Percentiles rank a stretch among this genome's conserved stretches.
phyloP scores from a whole-genome alignment of 2,888 invertebrate genomes.

The Micropterix aruncella region DNA sequence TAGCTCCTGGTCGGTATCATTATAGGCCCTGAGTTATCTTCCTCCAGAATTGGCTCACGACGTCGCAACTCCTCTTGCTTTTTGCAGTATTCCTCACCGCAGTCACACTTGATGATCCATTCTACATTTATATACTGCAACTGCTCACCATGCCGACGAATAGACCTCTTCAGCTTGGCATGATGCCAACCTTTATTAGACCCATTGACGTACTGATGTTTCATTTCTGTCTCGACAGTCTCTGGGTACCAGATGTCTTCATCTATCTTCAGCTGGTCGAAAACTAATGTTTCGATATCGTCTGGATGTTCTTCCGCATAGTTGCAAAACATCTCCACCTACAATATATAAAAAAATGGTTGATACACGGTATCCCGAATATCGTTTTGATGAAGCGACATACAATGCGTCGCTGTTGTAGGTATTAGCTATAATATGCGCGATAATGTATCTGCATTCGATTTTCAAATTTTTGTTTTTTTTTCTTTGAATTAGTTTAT shows the following conservation, averaged over 20 bases:
- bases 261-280: conserved; percentile 23
- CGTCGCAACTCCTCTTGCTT: not conserved
- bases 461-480: too few species aligned
- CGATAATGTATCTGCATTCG: too few species aligned
- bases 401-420: too few species aligned
- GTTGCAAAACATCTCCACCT: not conserved
- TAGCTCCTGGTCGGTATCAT: not conserved
- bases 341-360: too few species aligned
- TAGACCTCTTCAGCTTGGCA: too few species aligned
- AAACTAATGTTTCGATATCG: conserved; percentile 18
- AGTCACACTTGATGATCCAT: conserved; percentile 33
- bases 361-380: too few species aligned
- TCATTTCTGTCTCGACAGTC: not conserved
- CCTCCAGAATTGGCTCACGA: not conserved
- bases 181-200: not conserved
- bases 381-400: too few species aligned
- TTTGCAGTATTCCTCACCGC: conserved; percentile 14
- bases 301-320: conserved; percentile 14
- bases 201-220: too few species aligned
- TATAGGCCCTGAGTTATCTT: not conserved
- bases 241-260: conserved; percentile 18
- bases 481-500: too few species aligned
- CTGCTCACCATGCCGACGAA: too few species aligned
- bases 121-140: conserved; percentile 20
- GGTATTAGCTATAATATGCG: too few species aligned